Evolutionary conservation across 2,888 invertebrate genomes (phyloP).

Genomic region (Ernsta delagoae): DNA sequence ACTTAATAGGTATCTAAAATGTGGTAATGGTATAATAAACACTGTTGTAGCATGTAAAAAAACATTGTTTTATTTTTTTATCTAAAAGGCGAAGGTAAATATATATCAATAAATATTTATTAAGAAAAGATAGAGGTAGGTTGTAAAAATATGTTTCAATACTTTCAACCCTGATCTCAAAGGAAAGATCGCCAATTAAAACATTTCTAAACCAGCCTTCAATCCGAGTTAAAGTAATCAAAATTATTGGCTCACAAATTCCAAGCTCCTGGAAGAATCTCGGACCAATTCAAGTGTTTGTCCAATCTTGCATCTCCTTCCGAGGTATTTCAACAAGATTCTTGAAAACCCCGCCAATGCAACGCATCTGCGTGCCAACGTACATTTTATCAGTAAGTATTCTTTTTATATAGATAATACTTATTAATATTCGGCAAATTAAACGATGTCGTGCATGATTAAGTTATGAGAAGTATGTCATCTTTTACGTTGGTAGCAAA

Average conservation of each 20-base stretch:
- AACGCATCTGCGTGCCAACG: too few relatives aligned
- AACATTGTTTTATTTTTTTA: background rate
- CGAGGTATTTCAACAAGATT: background rate
- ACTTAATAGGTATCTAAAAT: too few relatives aligned
- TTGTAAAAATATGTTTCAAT: too few relatives aligned
- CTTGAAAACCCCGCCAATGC: background rate
- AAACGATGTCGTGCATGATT: background rate
- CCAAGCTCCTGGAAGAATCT: constrained; percentile 2
- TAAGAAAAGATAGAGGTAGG: too few relatives aligned
- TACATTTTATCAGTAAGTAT: too few relatives aligned
- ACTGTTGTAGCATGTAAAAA: too few relatives aligned
- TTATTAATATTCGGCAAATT: background rate
- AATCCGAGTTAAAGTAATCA: background rate
- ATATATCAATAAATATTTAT: too few relatives aligned
- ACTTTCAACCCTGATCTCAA: background rate
- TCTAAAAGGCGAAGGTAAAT: too few relatives aligned
- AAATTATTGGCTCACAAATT: constrained; percentile 3
- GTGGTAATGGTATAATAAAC: too few relatives aligned
- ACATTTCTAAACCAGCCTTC: background rate
- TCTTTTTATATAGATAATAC: too few relatives aligned
- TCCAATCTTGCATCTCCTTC: background rate
- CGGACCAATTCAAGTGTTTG: background rate
- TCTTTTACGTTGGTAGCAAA: background rate
- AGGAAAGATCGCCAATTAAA: background rate
- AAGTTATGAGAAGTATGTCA: background rate